Conservation (phyloP, 2,113 vertebrate species). For the Cheirogaleus medius region DNA sequence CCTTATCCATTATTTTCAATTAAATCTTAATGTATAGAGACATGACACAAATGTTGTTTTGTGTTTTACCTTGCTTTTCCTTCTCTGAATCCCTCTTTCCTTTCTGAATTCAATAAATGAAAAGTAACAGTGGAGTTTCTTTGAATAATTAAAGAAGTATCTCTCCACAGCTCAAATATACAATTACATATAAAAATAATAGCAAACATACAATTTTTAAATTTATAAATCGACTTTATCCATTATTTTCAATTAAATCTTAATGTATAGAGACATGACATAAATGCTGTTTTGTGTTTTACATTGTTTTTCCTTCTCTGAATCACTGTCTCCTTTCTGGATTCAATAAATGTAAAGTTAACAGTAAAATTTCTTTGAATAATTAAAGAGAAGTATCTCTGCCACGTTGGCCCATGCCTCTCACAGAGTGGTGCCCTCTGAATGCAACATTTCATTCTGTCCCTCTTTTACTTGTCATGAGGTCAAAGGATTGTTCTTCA, state of each 20-base stretch:
- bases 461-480: neutral
- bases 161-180: neutral
- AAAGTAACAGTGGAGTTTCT: neutral
- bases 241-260: neutral
- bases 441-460: slow-evolving; percentile 33
- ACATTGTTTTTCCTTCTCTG: neutral
- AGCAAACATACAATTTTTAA: neutral
- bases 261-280: neutral
- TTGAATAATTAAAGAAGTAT: neutral
- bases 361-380: neutral
- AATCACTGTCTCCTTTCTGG: neutral
- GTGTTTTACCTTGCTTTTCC: neutral
- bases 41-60: neutral
- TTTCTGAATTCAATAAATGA: neutral
- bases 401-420: accelerated
- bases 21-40: neutral
- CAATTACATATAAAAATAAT: neutral
- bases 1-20: neutral
- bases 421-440: neutral
- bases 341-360: neutral
- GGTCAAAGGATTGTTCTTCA: slow-evolving; percentile 45
- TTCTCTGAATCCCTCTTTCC: neutral
- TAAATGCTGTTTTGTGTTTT: neutral
- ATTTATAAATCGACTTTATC: neutral
- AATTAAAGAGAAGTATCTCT: neutral